These are phyloP conservation scores for Bubo bubo DNA, from an alignment of 2,113 vertebrate genomes.

Conservation along the genomic window DNA sequence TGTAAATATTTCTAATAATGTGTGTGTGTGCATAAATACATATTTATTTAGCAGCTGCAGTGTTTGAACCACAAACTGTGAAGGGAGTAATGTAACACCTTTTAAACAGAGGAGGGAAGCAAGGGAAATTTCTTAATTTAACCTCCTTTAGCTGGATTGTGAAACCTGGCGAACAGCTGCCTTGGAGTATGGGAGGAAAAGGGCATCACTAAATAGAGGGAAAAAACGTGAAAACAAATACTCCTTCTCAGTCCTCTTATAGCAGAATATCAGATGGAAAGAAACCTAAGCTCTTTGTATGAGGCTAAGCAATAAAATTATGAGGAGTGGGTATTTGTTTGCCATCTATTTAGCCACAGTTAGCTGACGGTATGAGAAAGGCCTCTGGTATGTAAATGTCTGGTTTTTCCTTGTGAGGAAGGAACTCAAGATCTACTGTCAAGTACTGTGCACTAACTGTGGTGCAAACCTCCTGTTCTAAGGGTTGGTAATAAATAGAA, in stretches of 20 bases:
- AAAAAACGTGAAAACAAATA: not conserved
- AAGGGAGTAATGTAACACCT: not conserved
- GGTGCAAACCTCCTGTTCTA: not conserved
- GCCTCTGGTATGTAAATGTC: not conserved
- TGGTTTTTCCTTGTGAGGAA: not conserved
- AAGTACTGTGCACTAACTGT: not conserved
- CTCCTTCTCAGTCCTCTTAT: not conserved
- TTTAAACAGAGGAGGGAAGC: not conserved
- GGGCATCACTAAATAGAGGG: not conserved
- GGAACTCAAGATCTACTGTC: not conserved
- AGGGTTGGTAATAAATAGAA: not conserved
- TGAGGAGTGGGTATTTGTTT: not conserved
- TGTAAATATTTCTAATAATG: not conserved
- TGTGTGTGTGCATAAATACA: not conserved
- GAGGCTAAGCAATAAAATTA: not conserved
- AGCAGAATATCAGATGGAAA: not conserved
- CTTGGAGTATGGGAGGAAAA: not conserved
- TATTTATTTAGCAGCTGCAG: not conserved
- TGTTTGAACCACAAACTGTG: not conserved
- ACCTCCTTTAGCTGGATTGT: not conserved
- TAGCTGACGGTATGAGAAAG: not conserved
- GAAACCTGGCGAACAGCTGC: not conserved
- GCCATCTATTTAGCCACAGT: not conserved
- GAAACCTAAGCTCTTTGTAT: not conserved
- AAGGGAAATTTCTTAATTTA: not conserved